A percentile compares a stretch with the other conserved stretches of the same genome.
These are phyloP conservation scores for Eupithecia vulgata DNA, from an alignment of 2,888 invertebrate species.

Conservation along the genomic window DNA sequence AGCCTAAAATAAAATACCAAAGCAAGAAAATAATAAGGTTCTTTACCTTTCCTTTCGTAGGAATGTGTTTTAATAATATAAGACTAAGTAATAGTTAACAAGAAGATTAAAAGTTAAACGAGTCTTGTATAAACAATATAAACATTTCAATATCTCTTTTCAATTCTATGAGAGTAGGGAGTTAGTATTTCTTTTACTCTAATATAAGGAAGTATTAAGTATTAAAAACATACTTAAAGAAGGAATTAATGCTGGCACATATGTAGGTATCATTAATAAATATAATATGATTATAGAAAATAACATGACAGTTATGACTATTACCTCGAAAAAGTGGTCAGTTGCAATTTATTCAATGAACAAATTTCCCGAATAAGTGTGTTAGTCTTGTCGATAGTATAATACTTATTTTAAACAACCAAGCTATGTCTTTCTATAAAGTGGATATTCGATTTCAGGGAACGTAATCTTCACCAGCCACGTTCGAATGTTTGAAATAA, in stretches of 20 bases:
- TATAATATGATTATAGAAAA: background rate
- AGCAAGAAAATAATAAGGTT: conserved; percentile 42
- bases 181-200: too few relatives aligned
- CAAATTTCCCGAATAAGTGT: background rate
- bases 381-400: conserved; percentile 12
- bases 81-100: background rate
- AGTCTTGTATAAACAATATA: background rate
- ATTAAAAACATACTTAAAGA: too few relatives aligned
- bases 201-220: too few relatives aligned
- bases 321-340: background rate
- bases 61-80: conserved; percentile 3
- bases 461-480: conserved; percentile 66
- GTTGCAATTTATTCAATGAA: background rate
- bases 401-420: conserved; percentile 14
- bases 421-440: conserved; percentile 36
- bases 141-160: background rate
- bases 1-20: conserved; percentile 50
- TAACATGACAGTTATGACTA: background rate
- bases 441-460: conserved; percentile 63
- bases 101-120: background rate
- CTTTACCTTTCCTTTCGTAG: conserved; percentile 17
- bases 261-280: too few relatives aligned
- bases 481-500: conserved; percentile 75
- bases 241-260: too few relatives aligned
- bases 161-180: background rate